A percentile compares a stretch with the other conserved stretches of the same genome.
Evolutionary conservation across 2,113 vertebrate species (phyloP).

Genomic region (Mormoops blainvillei): DNA sequence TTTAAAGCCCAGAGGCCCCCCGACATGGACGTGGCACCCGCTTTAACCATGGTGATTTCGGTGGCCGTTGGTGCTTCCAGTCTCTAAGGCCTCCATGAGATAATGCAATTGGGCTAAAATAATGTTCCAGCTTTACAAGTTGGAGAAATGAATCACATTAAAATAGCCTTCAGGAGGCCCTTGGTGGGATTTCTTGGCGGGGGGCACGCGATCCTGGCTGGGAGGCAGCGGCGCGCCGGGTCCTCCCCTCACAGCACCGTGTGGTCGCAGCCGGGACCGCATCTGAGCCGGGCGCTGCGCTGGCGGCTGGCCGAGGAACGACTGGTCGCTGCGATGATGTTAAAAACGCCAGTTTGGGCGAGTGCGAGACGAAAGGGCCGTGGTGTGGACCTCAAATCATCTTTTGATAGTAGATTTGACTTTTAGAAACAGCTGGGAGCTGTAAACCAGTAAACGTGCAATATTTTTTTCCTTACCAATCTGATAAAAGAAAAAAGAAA

Average conservation of each 20-base stretch:
- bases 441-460: not conserved
- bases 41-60: slow-evolving; percentile 28
- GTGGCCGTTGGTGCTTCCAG: not conserved
- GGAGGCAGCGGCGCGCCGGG: not conserved
- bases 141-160: slow-evolving; percentile 64
- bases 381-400: not conserved
- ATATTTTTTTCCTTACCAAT: not conserved
- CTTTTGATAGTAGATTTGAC: not conserved
- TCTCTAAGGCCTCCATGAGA: slow-evolving; percentile 51
- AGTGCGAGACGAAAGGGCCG: not conserved
- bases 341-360: rapidly evolving
- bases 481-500: not conserved
- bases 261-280: rapidly evolving
- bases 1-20: too few relatives aligned
- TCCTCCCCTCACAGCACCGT: rapidly evolving
- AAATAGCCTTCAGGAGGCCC: slow-evolving; percentile 38
- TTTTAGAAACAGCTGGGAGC: not conserved
- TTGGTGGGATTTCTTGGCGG: slow-evolving; percentile 39
- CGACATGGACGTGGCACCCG: too few relatives aligned
- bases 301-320: too few relatives aligned
- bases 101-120: slow-evolving; percentile 48
- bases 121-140: slow-evolving; percentile 44
- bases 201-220: too few relatives aligned
- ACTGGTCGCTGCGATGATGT: too few relatives aligned
- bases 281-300: too few relatives aligned